Percentiles rank a stretch among this genome's conserved stretches.
These are phyloP conservation scores for Pseudoips prasinana DNA, from an alignment of 2,888 invertebrate genomes.

Conservation along the genomic window DNA sequence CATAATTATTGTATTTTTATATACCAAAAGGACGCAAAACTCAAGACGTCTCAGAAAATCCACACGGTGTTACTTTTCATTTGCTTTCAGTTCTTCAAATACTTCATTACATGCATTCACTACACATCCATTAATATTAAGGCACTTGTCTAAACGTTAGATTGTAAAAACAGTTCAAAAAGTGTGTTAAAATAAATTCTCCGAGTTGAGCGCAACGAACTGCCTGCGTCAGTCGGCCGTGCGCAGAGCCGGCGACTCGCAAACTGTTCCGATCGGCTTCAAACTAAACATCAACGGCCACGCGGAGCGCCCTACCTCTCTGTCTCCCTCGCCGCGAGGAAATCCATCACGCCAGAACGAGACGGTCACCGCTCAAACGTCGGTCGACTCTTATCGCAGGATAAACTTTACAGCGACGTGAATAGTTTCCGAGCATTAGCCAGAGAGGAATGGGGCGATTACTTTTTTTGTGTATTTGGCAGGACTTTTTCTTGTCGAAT, in stretches of 20 bases:
- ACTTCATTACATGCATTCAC: slow-evolving; percentile 70
- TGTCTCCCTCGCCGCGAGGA: slow-evolving; percentile 64
- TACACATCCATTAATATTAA: slow-evolving; percentile 74
- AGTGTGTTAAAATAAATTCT: slow-evolving; percentile 55
- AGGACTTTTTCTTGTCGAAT: slow-evolving; percentile 65
- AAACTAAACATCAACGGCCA: slow-evolving; percentile 72
- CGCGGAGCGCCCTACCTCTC: slow-evolving; percentile 73
- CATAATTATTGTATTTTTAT: slow-evolving; percentile 55
- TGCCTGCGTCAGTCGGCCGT: slow-evolving; percentile 67
- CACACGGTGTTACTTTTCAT: slow-evolving; percentile 63
- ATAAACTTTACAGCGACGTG: slow-evolving; percentile 72
- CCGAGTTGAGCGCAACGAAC: slow-evolving; percentile 71
- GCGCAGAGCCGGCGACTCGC: slow-evolving; percentile 79
- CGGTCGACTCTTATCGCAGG: slow-evolving; percentile 72
- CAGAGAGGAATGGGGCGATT: slow-evolving; percentile 69
- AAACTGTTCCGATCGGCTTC: slow-evolving; percentile 75
- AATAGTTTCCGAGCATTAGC: slow-evolving; percentile 72
- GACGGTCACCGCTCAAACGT: slow-evolving; percentile 52
- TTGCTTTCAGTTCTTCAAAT: slow-evolving; percentile 47
- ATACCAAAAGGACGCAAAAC: slow-evolving; percentile 78
- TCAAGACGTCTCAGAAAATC: slow-evolving; percentile 54
- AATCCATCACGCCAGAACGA: slow-evolving; percentile 51
- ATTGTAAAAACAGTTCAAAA: slow-evolving; percentile 58
- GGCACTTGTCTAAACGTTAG: slow-evolving; percentile 67
- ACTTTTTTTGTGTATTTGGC: slow-evolving; percentile 73